These are phyloP conservation scores for Rhyacophila evoluta DNA, from an alignment of 2,888 invertebrate species.

Conservation along the genomic window DNA sequence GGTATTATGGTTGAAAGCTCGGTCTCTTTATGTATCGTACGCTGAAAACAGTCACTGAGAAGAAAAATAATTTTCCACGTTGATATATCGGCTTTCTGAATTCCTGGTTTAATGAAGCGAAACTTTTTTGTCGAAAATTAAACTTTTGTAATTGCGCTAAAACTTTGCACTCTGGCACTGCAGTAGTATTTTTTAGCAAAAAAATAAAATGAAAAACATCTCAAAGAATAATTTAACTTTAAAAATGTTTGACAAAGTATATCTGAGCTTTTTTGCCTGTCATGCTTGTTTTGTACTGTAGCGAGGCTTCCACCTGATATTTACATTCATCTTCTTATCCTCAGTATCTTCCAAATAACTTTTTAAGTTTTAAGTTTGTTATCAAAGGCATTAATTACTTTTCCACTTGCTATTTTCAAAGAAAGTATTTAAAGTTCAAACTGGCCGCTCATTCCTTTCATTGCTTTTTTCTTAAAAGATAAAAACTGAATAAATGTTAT, in stretches of 20 bases:
- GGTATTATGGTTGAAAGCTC: neutral
- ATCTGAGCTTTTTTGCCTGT: constrained; percentile 1
- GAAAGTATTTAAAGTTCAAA: constrained; percentile 29
- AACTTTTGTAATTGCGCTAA: constrained; percentile 13
- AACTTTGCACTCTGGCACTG: constrained; percentile 12
- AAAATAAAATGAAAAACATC: neutral
- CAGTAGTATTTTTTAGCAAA: neutral
- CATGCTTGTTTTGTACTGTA: constrained; percentile 12
- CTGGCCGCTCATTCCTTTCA: constrained; percentile 30
- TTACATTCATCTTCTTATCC: constrained; percentile 13
- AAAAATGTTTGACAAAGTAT: constrained; percentile 24
- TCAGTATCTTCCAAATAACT: constrained; percentile 10
- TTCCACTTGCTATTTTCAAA: constrained; percentile 26
- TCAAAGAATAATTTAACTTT: neutral
- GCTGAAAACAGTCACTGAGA: neutral
- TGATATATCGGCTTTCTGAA: constrained; percentile 4
- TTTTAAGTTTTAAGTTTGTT: constrained; percentile 25
- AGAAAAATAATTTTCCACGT: neutral
- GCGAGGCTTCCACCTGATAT: neutral
- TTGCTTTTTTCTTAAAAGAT: constrained; percentile 23
- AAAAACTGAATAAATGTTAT: constrained; percentile 28
- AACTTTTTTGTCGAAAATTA: constrained; percentile 1
- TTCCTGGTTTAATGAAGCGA: neutral
- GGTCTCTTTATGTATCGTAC: neutral
- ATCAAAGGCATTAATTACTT: constrained; percentile 38